Evolutionary conservation across 2,797 vertebrate species (phyloP), one percentile per base, ranked within the genome.

Genomic region (Sorex maritimensis): DNA sequence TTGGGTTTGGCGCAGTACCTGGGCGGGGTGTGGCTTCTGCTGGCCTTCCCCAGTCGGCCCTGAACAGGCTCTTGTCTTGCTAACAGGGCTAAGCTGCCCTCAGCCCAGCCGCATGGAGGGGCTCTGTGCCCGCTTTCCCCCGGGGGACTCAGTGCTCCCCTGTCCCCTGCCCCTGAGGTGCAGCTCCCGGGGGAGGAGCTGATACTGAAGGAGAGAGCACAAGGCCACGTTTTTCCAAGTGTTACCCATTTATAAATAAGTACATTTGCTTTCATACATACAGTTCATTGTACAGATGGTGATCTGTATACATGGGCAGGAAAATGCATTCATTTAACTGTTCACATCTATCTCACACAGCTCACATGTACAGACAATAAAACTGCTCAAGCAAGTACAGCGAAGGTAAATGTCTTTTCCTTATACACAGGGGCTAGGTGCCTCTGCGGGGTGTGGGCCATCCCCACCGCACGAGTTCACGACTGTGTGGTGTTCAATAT

Each of bases 331-430:
- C 98, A 98, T 99, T 98, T 99, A 98, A 98, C 98, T 98, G 98
- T 98, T 99, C 99, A 99, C 99, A 99, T 99, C 99, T 99, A 99
- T 99, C 99, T 99, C 99, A 99, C 99, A 99, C 99, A 99, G 99
- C 99, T 99, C 99, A 99, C 99, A 99, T 99, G 99, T 99, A 99
- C 99, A 99, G 99, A 99, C 99, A 99, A 99, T 98, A 99, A 98
- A 99, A 99, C 99, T 99, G 99, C 99, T 99, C 98, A 99, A 98
- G 99, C 99, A 99, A 99, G 99, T 99, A 99, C 99, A 99, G 99
- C 98, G 97, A 98, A 99, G 98, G 98, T 98, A 97, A 98, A 98
- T 97, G 98, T 98, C 97, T 98, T 98, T 98, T 61, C 98, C 98
- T 98, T 98, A 97, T 96, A 98, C 96, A 97, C 82, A 97, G 97